phyloP scores from a whole-genome alignment of 2,888 invertebrate genomes.

The Tetranychus piercei region DNA sequence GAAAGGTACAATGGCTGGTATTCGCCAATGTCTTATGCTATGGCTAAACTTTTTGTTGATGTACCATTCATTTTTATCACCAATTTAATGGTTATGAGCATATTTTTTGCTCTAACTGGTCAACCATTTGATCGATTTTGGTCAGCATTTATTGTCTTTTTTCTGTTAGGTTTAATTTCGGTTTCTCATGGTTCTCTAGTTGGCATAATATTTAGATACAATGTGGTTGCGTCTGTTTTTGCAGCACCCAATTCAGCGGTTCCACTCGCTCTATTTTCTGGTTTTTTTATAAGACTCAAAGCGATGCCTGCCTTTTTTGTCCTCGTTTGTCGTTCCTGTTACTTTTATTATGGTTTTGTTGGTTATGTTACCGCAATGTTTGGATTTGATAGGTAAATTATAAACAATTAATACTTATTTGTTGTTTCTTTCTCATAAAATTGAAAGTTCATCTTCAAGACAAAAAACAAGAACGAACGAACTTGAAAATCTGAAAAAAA shows the following conservation, averaged over 20 bases:
- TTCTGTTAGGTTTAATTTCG: background rate
- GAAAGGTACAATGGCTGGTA: constrained; percentile 15
- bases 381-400: background rate
- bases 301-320: background rate
- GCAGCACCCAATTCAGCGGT: background rate
- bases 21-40: constrained; percentile 9
- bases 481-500: too few relatives aligned
- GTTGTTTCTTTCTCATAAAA: background rate
- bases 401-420: background rate
- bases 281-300: background rate
- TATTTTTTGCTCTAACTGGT: constrained; percentile 15
- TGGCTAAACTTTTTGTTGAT: constrained; percentile 11
- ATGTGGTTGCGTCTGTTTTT: background rate
- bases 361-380: background rate
- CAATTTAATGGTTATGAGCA: background rate
- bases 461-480: too few relatives aligned
- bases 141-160: background rate
- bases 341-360: background rate
- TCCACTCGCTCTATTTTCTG: background rate
- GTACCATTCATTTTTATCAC: constrained; percentile 8
- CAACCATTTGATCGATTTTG: constrained; percentile 3
- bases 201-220: background rate
- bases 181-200: background rate
- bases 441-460: too few relatives aligned
- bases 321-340: background rate